phyloP scores from a whole-genome alignment of 2,113 vertebrate species.

The Telmatochromis sp. region DNA sequence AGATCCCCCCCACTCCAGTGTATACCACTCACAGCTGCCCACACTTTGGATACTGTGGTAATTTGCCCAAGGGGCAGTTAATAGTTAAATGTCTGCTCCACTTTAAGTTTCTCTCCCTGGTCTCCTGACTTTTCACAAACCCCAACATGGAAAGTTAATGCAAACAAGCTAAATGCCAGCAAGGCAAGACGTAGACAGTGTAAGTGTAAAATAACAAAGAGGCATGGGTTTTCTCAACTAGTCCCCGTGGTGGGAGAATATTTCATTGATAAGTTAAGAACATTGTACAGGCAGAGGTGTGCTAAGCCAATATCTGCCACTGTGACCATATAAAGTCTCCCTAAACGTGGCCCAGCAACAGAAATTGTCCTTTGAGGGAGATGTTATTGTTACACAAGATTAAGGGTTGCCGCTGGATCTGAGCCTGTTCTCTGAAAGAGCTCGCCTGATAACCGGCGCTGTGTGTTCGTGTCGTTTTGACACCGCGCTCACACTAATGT shows the following conservation, averaged over 20 bases:
- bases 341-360: neutral
- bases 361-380: conserved; percentile 50
- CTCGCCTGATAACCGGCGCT: neutral
- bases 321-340: conserved; percentile 68
- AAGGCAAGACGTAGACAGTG: neutral
- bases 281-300: neutral
- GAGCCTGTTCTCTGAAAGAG: neutral
- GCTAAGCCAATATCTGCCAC: neutral
- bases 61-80: neutral
- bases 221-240: neutral
- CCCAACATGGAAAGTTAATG: neutral
- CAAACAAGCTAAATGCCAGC: neutral
- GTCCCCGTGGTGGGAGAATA: neutral
- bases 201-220: neutral
- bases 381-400: conserved; percentile 53
- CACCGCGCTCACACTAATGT: neutral
- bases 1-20: neutral
- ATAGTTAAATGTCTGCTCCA: neutral
- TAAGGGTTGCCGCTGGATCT: neutral
- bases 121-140: neutral
- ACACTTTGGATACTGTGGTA: neutral
- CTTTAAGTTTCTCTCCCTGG: neutral
- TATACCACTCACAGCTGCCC: conserved; percentile 18
- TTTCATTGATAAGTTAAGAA: conserved; percentile 34
- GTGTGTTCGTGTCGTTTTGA: neutral